Evolutionary conservation across 2,888 invertebrate species (phyloP).

Genomic region (Nyleta sp.): DNA sequence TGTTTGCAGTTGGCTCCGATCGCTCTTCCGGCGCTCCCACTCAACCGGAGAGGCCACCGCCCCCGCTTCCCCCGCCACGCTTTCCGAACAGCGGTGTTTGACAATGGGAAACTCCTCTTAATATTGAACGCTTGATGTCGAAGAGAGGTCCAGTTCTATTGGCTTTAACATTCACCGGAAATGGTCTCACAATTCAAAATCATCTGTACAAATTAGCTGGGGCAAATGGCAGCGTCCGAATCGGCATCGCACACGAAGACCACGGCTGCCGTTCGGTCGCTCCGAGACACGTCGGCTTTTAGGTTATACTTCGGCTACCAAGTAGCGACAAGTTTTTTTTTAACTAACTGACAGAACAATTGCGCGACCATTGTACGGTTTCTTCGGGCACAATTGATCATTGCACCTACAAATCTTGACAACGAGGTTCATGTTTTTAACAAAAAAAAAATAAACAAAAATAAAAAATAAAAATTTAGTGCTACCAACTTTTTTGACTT

Average conservation of each 20-base stretch:
- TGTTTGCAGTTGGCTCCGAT: slow-evolving; percentile 91
- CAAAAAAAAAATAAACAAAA: too few relatives aligned
- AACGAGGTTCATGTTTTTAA: too few relatives aligned
- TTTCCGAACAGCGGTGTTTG: slow-evolving; percentile 92
- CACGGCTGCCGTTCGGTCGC: slow-evolving; percentile 70
- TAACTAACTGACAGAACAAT: too few relatives aligned
- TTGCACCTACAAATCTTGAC: too few relatives aligned
- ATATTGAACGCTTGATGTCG: slow-evolving; percentile 83
- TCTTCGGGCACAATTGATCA: too few relatives aligned
- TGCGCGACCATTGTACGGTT: too few relatives aligned
- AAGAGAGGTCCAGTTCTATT: slow-evolving; percentile 77
- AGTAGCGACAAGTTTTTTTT: slow-evolving; percentile 7
- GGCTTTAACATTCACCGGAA: slow-evolving; percentile 79
- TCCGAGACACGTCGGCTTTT: slow-evolving; percentile 36
- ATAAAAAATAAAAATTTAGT: too few relatives aligned
- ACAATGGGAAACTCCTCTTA: slow-evolving; percentile 88
- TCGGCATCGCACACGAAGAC: background rate
- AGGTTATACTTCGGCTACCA: slow-evolving; percentile 4
- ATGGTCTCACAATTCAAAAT: slow-evolving; percentile 75
- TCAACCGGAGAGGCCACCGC: slow-evolving; percentile 90
- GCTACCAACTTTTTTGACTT: too few relatives aligned
- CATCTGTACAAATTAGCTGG: slow-evolving; percentile 82
- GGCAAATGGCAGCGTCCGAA: background rate
- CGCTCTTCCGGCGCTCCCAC: slow-evolving; percentile 91
- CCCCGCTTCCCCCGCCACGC: slow-evolving; percentile 91